These are phyloP conservation scores for Tholera decimalis DNA, from an alignment of 2,888 invertebrate genomes.

Conservation along the genomic window DNA sequence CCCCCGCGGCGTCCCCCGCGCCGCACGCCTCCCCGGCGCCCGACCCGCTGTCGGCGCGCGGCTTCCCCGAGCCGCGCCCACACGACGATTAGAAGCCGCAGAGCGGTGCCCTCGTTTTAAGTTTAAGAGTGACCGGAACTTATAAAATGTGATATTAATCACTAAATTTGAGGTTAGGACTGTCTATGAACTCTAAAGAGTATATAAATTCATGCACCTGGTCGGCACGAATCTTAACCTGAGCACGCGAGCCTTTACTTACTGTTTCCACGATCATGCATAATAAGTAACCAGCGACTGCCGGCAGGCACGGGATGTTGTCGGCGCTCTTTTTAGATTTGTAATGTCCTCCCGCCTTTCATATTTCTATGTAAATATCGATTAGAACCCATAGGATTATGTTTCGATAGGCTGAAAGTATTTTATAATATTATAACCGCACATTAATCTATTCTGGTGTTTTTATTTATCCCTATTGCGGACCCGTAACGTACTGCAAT, in stretches of 20 bases:
- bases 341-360: constrained; percentile 82
- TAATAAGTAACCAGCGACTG: constrained; percentile 68
- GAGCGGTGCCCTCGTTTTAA: constrained; percentile 55
- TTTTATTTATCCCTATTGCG: constrained; percentile 69
- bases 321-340: constrained; percentile 73
- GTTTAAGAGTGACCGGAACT: constrained; percentile 58
- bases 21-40: constrained; percentile 77
- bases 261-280: constrained; percentile 71
- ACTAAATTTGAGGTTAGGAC: constrained; percentile 60
- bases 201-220: constrained; percentile 69
- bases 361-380: constrained; percentile 87
- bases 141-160: constrained; percentile 60
- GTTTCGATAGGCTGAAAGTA: constrained; percentile 89
- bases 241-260: constrained; percentile 64
- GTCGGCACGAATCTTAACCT: constrained; percentile 65
- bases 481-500: constrained; percentile 42
- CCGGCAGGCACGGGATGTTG: constrained; percentile 68
- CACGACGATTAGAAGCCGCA: constrained; percentile 77
- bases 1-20: constrained; percentile 84
- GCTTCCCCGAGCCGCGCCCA: constrained; percentile 75
- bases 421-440: constrained; percentile 90
- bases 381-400: constrained; percentile 88
- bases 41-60: constrained; percentile 75
- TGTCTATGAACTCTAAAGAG: constrained; percentile 64
- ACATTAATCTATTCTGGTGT: constrained; percentile 76